Evolutionary conservation across 1,140 invertebrate species (phyloP), one percentile per base, ranked within the genome.

Genomic region (Trichonephila clavipes): DNA sequence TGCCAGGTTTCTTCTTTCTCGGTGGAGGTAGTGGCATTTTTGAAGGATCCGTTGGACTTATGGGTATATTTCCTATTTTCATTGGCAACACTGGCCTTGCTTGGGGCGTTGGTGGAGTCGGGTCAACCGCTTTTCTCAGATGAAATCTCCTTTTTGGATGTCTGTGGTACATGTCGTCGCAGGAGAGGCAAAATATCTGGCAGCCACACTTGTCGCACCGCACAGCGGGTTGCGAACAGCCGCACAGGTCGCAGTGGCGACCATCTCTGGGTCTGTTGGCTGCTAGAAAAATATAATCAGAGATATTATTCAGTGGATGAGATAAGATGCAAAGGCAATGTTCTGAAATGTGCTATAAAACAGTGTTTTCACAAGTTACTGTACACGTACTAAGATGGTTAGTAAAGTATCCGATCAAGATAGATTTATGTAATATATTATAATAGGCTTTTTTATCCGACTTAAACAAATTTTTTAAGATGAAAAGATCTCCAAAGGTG

Each of bases 151-250:
- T 96, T 95, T 98, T 98, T 0, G 98, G 98, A 96, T 99, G 98
- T 94, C 98, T 96, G 95, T 99, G 98, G 95, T 98, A 99, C 97
- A 98, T 98, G 95, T 98, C 98, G 95, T 99, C 98, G 95, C 98
- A 99, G 10, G 97, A 97, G 18, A 95, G 92, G 61, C 95, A 91
- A 94, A 98, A 98, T 72, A 97, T 97, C 94, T 98, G 98, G 12
- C 97, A 97, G 28, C 97, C 96, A 95, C 98, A 99, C 95, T 97
- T 97, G 90, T 97, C 97, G 96, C 98, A 98, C 40, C 97, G 96
- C 2, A 98, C 97, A 81, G 97, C 96, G 0, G 98, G 97, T 51
- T 97, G 97, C 1, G 97, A 97, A 1, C 97, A 97, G 5, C 98
- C 98, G 95, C 98, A 98, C 0, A 99, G 95, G n/a, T 97, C 97